phyloP scores from a whole-genome alignment of 2,888 invertebrate genomes.

The Leptopilina myrica region DNA sequence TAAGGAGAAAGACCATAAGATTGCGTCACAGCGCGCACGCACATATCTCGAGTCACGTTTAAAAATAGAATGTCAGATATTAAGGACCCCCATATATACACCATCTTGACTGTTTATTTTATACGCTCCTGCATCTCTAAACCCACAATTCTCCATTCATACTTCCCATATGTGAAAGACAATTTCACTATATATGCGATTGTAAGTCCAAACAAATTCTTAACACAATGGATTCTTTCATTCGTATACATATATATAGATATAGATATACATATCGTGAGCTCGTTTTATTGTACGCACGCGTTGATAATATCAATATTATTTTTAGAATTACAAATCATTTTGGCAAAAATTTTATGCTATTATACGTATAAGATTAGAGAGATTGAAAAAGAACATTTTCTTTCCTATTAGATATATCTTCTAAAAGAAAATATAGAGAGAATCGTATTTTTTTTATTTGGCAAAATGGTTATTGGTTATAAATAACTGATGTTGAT shows the following conservation, averaged over 20 bases:
- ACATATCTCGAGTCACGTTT: slow-evolving; percentile 73
- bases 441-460: too few species aligned
- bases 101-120: slow-evolving; percentile 35
- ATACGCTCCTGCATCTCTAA: slow-evolving; percentile 38
- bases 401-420: too few species aligned
- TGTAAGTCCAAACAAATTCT: slow-evolving; percentile 3
- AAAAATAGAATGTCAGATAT: slow-evolving; percentile 74
- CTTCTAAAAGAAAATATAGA: too few species aligned
- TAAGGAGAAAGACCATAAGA: slow-evolving; percentile 70
- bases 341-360: too few species aligned
- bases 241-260: not conserved
- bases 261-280: too few species aligned
- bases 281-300: too few species aligned
- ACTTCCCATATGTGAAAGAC: slow-evolving; percentile 31
- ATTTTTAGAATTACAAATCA: too few species aligned
- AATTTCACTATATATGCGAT: slow-evolving; percentile 3
- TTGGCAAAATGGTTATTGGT: too few species aligned
- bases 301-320: too few species aligned
- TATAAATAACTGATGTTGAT: too few species aligned
- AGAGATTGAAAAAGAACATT: too few species aligned
- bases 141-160: slow-evolving; percentile 36
- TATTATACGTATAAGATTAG: too few species aligned
- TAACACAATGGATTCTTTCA: slow-evolving; percentile 33
- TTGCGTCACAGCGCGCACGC: slow-evolving; percentile 70
- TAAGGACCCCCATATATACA: slow-evolving; percentile 62